Evolutionary conservation across 1,140 invertebrate genomes (phyloP), one percentile per base, ranked within the genome.

Genomic region (Tetragonula clypearis): DNA sequence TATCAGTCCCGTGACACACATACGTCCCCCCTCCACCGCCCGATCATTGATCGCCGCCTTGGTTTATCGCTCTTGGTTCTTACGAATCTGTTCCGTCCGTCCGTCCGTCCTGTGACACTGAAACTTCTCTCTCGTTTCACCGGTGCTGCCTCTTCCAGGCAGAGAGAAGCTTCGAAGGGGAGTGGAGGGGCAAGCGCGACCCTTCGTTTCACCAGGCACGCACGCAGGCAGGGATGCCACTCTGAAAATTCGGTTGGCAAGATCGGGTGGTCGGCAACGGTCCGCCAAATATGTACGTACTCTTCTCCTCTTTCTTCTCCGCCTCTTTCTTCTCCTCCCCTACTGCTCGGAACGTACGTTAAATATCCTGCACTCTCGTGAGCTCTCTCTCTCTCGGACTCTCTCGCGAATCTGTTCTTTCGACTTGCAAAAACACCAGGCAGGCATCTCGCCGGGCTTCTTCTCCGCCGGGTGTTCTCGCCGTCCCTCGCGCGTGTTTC

Each of bases 361-460:
- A 12, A 23, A 8, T 49, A 56, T 26, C 53, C 12, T 30, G 1
- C 19, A 11, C 19, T 30, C 26, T 41, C 41, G 30, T 30, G 30
- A 30, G 30, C 30, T 30, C 30, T 30, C 30, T 30, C 30, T 30
- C 30, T 30, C 30, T 30, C 30, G 30, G 30, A 30, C 30, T 30
- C 30, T 30, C 30, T 30, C 30, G 30, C 30, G 30, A 30, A 30
- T 30, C 30, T 30, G 30, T 76, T 8, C 41, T 65, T 58, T 30
- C 72, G 62, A 77, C 62, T 79, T 3, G 83, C 56, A 81, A 81
- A 88, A 88, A 87, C 84, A 49, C 41, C 66, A 56, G 84, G 66
- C 66, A 56, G 84, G 66, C 73, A 79, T 90, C 87, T 87, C 86
- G 62, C 82, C 62, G 41, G 30, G 62, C 19, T 69, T 71, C 66